phyloP scores from a whole-genome alignment of 1,140 invertebrate genomes.

The Armadillidium nasatum region DNA sequence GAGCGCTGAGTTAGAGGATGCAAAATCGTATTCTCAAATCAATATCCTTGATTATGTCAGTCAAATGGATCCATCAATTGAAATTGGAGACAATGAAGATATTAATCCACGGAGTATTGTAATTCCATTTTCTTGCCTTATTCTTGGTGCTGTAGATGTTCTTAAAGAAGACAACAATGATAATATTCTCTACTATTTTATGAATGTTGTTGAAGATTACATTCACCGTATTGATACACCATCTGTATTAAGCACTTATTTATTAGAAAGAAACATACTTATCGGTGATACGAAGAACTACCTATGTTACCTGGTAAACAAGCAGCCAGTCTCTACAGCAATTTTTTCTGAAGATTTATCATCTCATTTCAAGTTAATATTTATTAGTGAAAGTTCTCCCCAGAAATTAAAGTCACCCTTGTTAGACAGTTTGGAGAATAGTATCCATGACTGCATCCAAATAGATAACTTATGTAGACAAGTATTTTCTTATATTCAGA shows the following conservation, averaged over 20 bases:
- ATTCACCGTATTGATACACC: not conserved
- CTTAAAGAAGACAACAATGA: not conserved
- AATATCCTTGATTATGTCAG: not conserved
- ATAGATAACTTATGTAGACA: not conserved
- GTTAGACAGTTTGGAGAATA: not conserved
- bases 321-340: not conserved
- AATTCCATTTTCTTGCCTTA: not conserved
- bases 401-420: too few relatives aligned
- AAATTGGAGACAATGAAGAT: not conserved
- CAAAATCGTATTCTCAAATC: not conserved
- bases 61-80: not conserved
- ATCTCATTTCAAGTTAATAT: not conserved
- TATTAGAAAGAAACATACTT: not conserved
- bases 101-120: not conserved
- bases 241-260: too few relatives aligned
- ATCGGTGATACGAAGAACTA: not conserved
- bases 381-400: not conserved
- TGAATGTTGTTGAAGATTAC: not conserved
- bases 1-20: not conserved
- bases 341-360: not conserved
- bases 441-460: not conserved
- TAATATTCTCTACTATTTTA: not conserved
- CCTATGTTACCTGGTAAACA: not conserved
- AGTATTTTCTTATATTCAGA: not conserved
- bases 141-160: not conserved